A percentile compares a stretch with the other conserved stretches of the same genome.
Evolutionary conservation across 2,888 invertebrate genomes (phyloP).

Genomic region (Doris montereyensis): DNA sequence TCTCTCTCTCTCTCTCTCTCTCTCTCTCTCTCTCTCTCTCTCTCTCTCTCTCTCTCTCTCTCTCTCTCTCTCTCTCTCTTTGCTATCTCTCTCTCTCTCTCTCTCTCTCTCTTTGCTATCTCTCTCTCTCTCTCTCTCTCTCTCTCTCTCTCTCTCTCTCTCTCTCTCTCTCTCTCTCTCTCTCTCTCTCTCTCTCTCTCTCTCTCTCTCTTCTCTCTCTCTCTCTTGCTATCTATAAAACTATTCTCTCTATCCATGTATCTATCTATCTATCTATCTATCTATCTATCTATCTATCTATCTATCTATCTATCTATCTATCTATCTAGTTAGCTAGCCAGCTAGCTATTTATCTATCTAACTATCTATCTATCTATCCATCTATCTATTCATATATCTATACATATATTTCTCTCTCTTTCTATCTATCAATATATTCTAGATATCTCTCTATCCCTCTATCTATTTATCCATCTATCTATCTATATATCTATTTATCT

Average conservation of each 20-base stretch:
- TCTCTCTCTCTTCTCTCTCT: neutral
- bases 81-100: constrained; percentile 1
- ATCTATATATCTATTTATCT: neutral
- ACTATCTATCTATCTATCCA: constrained; percentile 2
- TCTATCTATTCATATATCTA: neutral
- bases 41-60: neutral
- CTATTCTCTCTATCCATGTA: neutral
- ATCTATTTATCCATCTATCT: neutral
- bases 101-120: neutral
- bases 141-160: constrained; percentile 7
- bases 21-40: constrained; percentile 5
- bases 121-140: neutral
- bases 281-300: neutral
- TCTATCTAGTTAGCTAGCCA: neutral
- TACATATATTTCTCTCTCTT: neutral
- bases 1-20: constrained; percentile 4
- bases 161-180: neutral
- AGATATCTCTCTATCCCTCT: neutral
- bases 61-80: neutral
- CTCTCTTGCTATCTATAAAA: neutral
- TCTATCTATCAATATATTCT: neutral
- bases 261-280: neutral
- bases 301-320: constrained; percentile 6
- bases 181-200: neutral
- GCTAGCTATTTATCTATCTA: neutral